Conservation (phyloP, 2,797 vertebrate genomes). For the Bradypus variegatus region DNA sequence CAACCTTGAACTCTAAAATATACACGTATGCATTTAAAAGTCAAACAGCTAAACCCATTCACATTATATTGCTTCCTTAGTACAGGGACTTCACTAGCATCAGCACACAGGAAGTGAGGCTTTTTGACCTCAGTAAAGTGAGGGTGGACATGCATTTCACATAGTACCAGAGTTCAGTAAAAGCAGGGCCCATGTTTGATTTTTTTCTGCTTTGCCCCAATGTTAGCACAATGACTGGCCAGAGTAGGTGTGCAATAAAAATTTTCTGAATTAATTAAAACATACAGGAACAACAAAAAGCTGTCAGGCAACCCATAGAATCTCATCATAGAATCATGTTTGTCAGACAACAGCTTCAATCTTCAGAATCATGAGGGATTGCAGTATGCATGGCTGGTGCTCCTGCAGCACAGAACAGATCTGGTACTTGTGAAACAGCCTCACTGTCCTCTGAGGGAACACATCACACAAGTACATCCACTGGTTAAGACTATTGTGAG, state of each 20-base stretch:
- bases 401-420: neutral
- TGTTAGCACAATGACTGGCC: neutral
- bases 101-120: neutral
- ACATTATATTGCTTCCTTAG: neutral
- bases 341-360: neutral
- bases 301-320: neutral
- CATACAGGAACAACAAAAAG: neutral
- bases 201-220: neutral
- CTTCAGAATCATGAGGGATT: neutral
- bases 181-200: neutral
- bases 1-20: constrained; percentile 38
- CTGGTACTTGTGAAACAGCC: neutral
- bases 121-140: constrained; percentile 4
- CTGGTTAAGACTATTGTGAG: neutral
- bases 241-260: neutral
- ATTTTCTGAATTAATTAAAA: neutral
- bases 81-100: neutral
- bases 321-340: neutral
- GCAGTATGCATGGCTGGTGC: neutral
- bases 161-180: neutral
- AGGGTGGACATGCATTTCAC: neutral
- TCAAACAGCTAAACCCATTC: constrained; percentile 23
- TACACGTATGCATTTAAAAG: constrained; percentile 2
- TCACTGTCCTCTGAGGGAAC: neutral
- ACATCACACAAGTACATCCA: neutral